Conservation (phyloP, 2,113 vertebrate species). For the Hydrolagus affinis region DNA sequence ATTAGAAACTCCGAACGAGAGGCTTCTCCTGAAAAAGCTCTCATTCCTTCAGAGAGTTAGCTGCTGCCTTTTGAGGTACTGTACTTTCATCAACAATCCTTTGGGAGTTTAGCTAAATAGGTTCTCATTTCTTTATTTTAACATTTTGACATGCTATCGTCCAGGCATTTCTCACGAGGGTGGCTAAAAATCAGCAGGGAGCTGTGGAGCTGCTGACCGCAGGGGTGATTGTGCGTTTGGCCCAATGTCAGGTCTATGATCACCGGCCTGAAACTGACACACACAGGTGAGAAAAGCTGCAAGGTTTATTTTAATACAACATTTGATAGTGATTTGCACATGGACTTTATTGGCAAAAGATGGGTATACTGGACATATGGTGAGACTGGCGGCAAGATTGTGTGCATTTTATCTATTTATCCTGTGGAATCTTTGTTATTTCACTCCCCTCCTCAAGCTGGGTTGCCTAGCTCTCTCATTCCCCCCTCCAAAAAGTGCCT, state of each 20-base stretch:
- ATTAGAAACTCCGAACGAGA: neutral
- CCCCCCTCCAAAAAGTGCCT: too few relatives aligned
- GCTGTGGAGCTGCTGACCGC: constrained; percentile 78
- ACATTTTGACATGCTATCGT: neutral
- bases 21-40: neutral
- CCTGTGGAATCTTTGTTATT: too few relatives aligned
- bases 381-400: too few relatives aligned
- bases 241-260: constrained; percentile 89
- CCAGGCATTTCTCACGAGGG: constrained; percentile 84
- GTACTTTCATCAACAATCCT: neutral
- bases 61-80: neutral
- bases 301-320: too few relatives aligned
- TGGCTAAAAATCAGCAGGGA: constrained; percentile 82
- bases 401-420: too few relatives aligned
- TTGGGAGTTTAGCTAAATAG: neutral
- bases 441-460: too few relatives aligned
- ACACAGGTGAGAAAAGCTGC: constrained; percentile 61
- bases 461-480: too few relatives aligned
- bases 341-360: too few relatives aligned
- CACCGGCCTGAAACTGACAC: constrained; percentile 84
- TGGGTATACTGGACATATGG: too few relatives aligned
- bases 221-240: constrained; percentile 78
- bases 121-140: neutral
- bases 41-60: neutral
- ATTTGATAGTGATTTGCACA: too few relatives aligned